Evolutionary conservation across 2,113 vertebrate species (phyloP), one percentile per base, ranked within the genome.

Genomic region (Melanerpes aurifrons): DNA sequence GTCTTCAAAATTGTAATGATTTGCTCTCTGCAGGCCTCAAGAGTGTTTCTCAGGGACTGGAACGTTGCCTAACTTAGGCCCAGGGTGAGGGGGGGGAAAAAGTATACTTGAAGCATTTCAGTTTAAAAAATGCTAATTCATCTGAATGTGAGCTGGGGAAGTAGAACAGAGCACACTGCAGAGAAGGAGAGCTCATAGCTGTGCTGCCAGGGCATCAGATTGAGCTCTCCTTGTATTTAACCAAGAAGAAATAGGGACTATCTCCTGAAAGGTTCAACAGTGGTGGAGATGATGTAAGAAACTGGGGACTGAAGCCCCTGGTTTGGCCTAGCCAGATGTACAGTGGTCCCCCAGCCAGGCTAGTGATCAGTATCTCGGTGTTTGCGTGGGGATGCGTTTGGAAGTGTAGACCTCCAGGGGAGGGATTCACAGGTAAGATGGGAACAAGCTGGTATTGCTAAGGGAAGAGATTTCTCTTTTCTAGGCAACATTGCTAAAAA

Each of bases 1-100:
- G 89, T 95, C 89, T 92, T 96, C 83, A 92, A 69, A 94, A 95
- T 83, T 82, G 86, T 86, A 94, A 87, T 95, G 79, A 81, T 91
- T 89, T 91, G 76, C 83, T 92, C 37, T 96, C 87, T 94, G 87
- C 83, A 78, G 79, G 70, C 86, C 87, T 89, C 63, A 54, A 53
- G 88, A 81, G 43, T 47, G 22, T 89, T 89, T 86, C 75, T 91
- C 37, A 20, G 84, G 50, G 81, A 28, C 81, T 92, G 91, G 91
- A 95, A 92, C 25, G 6, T 25, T 88, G 91, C 93, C 80, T 81
- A 91, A 82, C 70, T 83, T 94, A 63, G 32, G 79, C 86, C 29
- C 3, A 83, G 66, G 17, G 75, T 82, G 89, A 12, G 12, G 48
- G 9, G 48, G 20, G 20, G 19, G 86, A 89, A 75, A 82, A 94